Percentiles rank a stretch among this genome's conserved stretches.
Evolutionary conservation across 2,113 vertebrate species (phyloP).

Genomic region (Pelecanus crispus): DNA sequence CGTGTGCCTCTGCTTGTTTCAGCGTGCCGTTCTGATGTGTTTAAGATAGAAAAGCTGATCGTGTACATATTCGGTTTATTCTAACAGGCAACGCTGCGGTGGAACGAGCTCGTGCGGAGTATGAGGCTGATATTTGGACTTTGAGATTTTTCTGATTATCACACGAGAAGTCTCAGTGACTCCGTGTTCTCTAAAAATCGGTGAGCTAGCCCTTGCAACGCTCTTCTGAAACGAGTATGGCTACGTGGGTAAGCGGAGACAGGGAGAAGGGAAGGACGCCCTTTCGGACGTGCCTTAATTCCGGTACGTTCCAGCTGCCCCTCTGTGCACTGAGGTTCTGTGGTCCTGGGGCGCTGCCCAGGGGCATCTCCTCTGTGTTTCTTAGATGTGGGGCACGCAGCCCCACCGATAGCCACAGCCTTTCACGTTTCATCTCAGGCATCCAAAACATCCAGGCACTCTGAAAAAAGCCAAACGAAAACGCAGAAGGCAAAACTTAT

Average conservation of each 20-base stretch:
- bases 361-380: fast-evolving
- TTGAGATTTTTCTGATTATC: neutral
- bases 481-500: neutral
- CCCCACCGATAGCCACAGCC: neutral
- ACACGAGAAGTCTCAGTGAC: neutral
- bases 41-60: neutral
- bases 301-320: fast-evolving
- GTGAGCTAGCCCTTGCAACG: fast-evolving
- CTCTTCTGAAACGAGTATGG: neutral
- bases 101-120: fast-evolving
- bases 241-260: fast-evolving
- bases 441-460: neutral
- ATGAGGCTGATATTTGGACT: neutral
- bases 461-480: neutral
- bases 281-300: fast-evolving
- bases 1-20: fast-evolving
- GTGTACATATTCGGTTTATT: fast-evolving
- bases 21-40: fast-evolving
- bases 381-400: too few species aligned
- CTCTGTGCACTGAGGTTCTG: fast-evolving
- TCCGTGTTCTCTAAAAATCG: neutral
- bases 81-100: fast-evolving
- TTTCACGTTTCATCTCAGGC: fast-evolving
- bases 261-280: neutral
- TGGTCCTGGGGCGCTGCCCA: neutral